Conservation (phyloP, 2,888 invertebrate species). For the Epinotia brunnichana region DNA sequence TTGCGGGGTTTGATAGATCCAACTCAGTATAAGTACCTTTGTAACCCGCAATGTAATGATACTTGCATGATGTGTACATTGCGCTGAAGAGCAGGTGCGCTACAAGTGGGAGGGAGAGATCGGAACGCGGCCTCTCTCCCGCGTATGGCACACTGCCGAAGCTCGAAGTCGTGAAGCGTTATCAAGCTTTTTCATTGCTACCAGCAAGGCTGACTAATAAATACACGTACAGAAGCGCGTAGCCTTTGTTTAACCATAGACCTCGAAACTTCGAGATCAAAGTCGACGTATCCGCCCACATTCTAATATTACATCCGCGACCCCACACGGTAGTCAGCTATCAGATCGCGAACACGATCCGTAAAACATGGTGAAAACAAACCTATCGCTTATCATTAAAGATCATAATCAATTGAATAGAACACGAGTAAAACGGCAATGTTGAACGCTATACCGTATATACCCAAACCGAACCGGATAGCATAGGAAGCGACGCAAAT, state of each 20-base stretch:
- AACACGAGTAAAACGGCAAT: not conserved
- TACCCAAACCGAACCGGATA: not conserved
- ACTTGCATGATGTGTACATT: no score
- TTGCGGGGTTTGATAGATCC: no score
- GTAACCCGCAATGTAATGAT: no score
- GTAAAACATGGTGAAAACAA: no score
- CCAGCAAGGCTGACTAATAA: not conserved
- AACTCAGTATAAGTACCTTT: no score
- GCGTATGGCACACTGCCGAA: no score
- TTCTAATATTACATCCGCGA: slow-evolving; percentile 16
- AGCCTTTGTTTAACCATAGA: not conserved
- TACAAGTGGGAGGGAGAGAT: not conserved
- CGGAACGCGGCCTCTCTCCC: no score
- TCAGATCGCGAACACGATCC: not conserved
- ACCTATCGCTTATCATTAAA: not conserved
- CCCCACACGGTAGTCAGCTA: not conserved
- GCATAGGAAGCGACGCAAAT: slow-evolving; percentile 15
- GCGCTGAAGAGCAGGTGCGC: no score
- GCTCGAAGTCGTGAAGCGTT: no score
- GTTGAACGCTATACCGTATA: not conserved
- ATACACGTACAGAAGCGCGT: not conserved
- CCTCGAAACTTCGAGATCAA: slow-evolving; percentile 1
- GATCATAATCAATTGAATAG: no score
- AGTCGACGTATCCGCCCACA: slow-evolving; percentile 9
- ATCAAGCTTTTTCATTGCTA: not conserved